Evolutionary conservation across 2,113 vertebrate species (phyloP).

Genomic region (Macquaria ambigua): DNA sequence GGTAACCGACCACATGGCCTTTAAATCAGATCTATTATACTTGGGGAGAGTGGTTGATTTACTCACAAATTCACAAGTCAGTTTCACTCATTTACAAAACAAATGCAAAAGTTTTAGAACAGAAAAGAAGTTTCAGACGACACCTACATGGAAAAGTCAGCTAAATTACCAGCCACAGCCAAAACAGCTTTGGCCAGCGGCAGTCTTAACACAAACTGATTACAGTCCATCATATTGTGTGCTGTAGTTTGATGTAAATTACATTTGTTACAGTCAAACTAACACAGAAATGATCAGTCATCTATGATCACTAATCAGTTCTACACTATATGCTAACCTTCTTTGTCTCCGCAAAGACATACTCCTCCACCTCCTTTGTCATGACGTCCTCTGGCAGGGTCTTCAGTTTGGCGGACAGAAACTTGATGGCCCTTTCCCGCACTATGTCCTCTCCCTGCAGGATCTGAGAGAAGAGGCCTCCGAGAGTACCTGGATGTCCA

Average conservation of each 20-base stretch:
- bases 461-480: slow-evolving; percentile 98
- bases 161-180: too few species aligned
- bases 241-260: not conserved
- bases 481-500: slow-evolving; percentile 89
- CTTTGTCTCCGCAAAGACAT: slow-evolving; percentile 93
- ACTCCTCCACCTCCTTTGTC: slow-evolving; percentile 97
- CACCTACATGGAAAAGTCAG: not conserved
- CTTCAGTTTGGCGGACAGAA: slow-evolving; percentile 94
- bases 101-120: not conserved
- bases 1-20: not conserved
- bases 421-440: slow-evolving; percentile 96
- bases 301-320: not conserved
- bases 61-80: not conserved
- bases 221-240: not conserved
- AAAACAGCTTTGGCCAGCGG: not conserved
- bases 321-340: slow-evolving; percentile 84
- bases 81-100: not conserved
- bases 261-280: not conserved
- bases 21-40: not conserved
- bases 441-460: slow-evolving; percentile 98
- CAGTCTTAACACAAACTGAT: not conserved
- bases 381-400: slow-evolving; percentile 93
- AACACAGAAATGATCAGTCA: not conserved
- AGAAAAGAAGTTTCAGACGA: not conserved
- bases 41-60: too few species aligned